Evolutionary conservation across 2,888 invertebrate genomes (phyloP), one percentile per base, ranked within the genome.

Genomic region (Napeogenes sylphis): DNA sequence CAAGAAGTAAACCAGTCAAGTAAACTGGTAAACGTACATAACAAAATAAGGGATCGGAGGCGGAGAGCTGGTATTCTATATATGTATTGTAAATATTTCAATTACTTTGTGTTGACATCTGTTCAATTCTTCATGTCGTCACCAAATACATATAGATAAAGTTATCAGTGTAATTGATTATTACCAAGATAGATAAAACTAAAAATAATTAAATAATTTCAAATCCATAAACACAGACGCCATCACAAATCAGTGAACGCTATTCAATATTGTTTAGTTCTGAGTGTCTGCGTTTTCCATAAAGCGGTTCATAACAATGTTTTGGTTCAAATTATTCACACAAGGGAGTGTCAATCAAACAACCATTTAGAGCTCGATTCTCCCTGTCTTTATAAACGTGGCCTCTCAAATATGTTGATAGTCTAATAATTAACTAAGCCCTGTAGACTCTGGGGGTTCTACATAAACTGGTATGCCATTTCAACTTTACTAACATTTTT

Each of bases 341-440:
- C 81, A 77, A 81, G 87, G 87, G 86, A 84, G 83, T 86, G 87
- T 87, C 87, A 87, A 81, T 87, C 87, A 86, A 82, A 79, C 81
- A 76, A 75, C 81, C 81, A 82, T 78, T 80, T 77, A 82, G 82
- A 85, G 82, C 63, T 83, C 82, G 82, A 82, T 82, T 83, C 81
- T 80, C 84, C 82, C 79, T 71, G 73, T 67, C 85, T 82, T 83
- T 73, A 80, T 75, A 76, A 69, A 65, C 61, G 61, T 75, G 86
- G 82, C 71, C 85, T 67, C 75, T 68, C 70, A 66, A 70, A 70
- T 67, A 68, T 68, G 73, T 73, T 71, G 74, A 71, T 71, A 63
- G 66, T 63, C 63, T 58, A 63, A 64, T 70, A 68, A 65, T 61
- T 54, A 69, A 70, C 62, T 64, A 58, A 74, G 70, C 55, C 35